phyloP scores from a whole-genome alignment of 1,140 invertebrate species.

The Drosophila biarmipes region DNA sequence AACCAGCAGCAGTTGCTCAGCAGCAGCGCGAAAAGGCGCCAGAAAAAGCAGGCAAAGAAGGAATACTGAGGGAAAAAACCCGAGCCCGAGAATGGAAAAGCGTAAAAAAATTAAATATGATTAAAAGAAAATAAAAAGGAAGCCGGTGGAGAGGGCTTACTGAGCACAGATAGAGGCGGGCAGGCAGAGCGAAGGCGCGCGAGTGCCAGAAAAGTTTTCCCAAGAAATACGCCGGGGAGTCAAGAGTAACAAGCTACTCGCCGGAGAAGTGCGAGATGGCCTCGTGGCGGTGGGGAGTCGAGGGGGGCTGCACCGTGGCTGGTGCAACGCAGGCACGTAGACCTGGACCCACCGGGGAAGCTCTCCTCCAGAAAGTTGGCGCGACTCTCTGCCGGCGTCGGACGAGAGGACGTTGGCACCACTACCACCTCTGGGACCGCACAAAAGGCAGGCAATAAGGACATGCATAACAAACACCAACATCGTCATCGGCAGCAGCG shows the following conservation, averaged over 20 bases:
- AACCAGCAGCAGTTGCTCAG: slow-evolving; percentile 53
- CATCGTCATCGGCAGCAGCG: slow-evolving; percentile 16
- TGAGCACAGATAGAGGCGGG: slow-evolving; percentile 5
- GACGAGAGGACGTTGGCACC: slow-evolving; percentile 16
- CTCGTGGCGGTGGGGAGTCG: not conserved
- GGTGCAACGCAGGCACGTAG: slow-evolving; percentile 68
- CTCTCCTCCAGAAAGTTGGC: slow-evolving; percentile 14
- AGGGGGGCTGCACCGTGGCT: slow-evolving; percentile 30
- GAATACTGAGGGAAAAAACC: slow-evolving; percentile 41
- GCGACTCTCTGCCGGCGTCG: slow-evolving; percentile 3
- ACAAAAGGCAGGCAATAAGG: slow-evolving; percentile 8
- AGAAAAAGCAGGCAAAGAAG: slow-evolving; percentile 34
- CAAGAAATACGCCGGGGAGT: slow-evolving; percentile 65
- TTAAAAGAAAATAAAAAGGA: slow-evolving; percentile 77
- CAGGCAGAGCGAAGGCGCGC: not conserved
- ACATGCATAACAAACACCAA: slow-evolving; percentile 44
- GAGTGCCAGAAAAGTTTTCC: slow-evolving; percentile 39
- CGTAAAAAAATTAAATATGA: slow-evolving; percentile 82
- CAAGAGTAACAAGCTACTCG: slow-evolving; percentile 67
- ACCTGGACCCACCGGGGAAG: slow-evolving; percentile 22
- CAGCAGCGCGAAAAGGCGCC: slow-evolving; percentile 45
- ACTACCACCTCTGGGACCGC: slow-evolving; percentile 19
- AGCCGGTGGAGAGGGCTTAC: slow-evolving; percentile 9
- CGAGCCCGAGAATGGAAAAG: slow-evolving; percentile 64
- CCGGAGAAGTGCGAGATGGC: slow-evolving; percentile 11